Evolutionary conservation across 2,113 vertebrate species (phyloP).

Genomic region (Rhinoptilus africanus): DNA sequence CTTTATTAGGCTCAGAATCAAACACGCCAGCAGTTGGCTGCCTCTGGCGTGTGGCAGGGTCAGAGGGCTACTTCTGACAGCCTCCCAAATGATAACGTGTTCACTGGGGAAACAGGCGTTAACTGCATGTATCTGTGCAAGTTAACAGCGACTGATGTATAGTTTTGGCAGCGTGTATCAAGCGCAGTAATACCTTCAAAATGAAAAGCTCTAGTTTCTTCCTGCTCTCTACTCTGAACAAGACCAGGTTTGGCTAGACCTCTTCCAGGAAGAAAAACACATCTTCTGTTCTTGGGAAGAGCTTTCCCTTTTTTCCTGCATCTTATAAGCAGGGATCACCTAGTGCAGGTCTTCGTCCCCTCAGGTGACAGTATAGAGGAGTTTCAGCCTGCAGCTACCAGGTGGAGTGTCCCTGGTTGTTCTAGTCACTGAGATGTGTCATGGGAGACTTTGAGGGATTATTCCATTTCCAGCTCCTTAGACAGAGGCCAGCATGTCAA

Average conservation of each 20-base stretch:
- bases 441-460: background rate
- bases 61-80: background rate
- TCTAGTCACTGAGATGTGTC: background rate
- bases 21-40: background rate
- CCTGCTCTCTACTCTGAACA: background rate
- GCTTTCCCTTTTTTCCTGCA: background rate
- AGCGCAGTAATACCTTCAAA: background rate
- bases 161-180: background rate
- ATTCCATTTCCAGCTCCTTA: background rate
- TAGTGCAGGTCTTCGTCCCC: background rate
- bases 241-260: background rate
- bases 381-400: background rate
- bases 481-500: background rate
- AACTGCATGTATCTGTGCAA: fast-evolving
- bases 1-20: background rate
- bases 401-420: background rate
- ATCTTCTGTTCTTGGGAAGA: background rate
- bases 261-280: background rate
- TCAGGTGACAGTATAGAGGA: fast-evolving
- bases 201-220: background rate
- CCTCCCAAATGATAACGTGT: background rate
- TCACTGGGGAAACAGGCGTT: background rate
- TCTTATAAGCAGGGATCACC: background rate
- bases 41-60: background rate
- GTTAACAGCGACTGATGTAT: background rate